These are phyloP conservation scores for Andrena flavipes DNA, from an alignment of 2,888 invertebrate species.

Conservation along the genomic window DNA sequence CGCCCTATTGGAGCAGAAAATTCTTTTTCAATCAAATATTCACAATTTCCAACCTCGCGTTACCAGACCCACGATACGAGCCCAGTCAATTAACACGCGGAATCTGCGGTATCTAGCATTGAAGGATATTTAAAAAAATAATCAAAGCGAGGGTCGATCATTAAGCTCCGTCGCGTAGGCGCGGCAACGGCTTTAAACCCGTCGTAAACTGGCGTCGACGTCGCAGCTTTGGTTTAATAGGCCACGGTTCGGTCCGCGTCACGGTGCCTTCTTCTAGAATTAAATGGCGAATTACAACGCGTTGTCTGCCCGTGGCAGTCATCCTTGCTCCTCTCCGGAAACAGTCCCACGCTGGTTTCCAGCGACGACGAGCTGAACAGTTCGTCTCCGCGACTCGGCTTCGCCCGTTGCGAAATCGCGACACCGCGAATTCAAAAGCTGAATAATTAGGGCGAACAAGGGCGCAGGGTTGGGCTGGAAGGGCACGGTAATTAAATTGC, in stretches of 20 bases:
- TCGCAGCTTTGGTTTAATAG: slow-evolving; percentile 47
- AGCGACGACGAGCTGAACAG: slow-evolving; percentile 19
- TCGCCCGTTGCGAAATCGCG: not conserved
- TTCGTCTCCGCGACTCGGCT: not conserved
- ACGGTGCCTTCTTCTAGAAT: slow-evolving; percentile 63
- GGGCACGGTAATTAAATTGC: slow-evolving; percentile 7
- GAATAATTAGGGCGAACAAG: not conserved
- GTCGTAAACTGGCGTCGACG: slow-evolving; percentile 12
- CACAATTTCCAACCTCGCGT: not conserved
- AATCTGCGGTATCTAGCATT: slow-evolving; percentile 14
- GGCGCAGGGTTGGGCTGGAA: not conserved
- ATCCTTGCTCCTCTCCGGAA: slow-evolving; percentile 20
- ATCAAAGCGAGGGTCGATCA: slow-evolving; percentile 9
- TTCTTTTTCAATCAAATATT: not conserved
- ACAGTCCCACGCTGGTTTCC: slow-evolving; percentile 51
- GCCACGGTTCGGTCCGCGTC: slow-evolving; percentile 47
- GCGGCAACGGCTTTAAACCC: slow-evolving; percentile 19
- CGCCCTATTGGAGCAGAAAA: not conserved
- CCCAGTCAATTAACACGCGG: not conserved
- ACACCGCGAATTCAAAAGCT: slow-evolving; percentile 13
- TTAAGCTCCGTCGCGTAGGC: slow-evolving; percentile 1
- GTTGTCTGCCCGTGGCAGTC: slow-evolving; percentile 12
- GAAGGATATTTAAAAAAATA: slow-evolving; percentile 11
- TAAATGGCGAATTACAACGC: slow-evolving; percentile 56
- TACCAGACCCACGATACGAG: not conserved